Evolutionary conservation across 2,113 vertebrate species (phyloP), one percentile per base, ranked within the genome.

Genomic region (Murina feae): DNA sequence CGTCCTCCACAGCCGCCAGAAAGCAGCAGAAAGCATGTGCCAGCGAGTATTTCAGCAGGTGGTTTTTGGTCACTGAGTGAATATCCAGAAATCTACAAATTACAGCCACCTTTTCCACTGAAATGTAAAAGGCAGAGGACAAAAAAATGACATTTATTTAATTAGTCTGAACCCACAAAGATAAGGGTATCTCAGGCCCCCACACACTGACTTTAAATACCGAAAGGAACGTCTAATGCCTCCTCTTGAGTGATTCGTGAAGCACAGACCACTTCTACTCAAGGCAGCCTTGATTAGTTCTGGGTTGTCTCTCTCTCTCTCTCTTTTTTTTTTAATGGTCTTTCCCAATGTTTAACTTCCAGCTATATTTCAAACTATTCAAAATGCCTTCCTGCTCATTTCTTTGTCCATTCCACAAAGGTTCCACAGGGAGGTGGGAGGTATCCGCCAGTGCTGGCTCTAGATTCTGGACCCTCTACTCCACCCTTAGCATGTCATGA

Each of bases 11-110:
- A 4, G 99, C 99, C 13, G 99, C 99, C 98, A 99, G 98, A 93
- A 99, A 99, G 98, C 99, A 99, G 98, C 99, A 99, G 98, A 99
- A 99, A 44, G 99, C 99, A 2, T 99, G 99, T 14, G 99, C 99
- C 97, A 99, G 97, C 1, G 99, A 99, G 76, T 99, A 99, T 96
- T 99, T 99, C 94, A 99, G 98, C 72, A 99, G 90, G 95, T 99
- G 99, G 97, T 99, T 99, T 98, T 99, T 99, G n/a, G 99, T 99
- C 97, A 99, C 99, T 0, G 99, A 99, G 28, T 99, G 98, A 84
- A 99, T 99, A 97, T 99, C 99, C 98, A 99, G 98, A 98, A 99
- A 99, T 25, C 99, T 98, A 97, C 99, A 99, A 92, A 99, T 97
- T 10, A 99, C 99, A 1, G 99, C 99, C 53, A 99, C 99, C 92